phyloP scores from a whole-genome alignment of 1,140 invertebrate species.

The Sitobion miscanthi region DNA sequence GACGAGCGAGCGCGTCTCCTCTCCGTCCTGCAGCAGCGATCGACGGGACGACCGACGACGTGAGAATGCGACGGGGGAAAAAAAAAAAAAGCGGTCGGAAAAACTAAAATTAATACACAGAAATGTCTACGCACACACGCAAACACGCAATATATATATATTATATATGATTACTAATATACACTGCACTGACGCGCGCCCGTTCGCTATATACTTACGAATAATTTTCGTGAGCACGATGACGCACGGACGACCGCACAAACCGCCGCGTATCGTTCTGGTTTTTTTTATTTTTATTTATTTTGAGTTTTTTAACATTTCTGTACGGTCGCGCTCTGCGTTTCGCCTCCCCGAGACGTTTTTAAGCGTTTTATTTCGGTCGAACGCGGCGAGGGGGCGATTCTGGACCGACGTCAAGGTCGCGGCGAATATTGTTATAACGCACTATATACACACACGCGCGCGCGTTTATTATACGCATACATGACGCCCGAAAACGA shows the following conservation, averaged over 20 bases:
- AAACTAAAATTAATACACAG: constrained; percentile 39
- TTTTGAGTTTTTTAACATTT: neutral
- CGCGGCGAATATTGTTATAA: neutral
- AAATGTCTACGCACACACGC: neutral
- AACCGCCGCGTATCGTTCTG: neutral
- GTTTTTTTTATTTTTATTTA: neutral
- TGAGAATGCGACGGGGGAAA: neutral
- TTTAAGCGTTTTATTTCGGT: constrained; percentile 51
- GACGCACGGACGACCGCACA: constrained; percentile 19
- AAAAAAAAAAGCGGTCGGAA: constrained; percentile 27
- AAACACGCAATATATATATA: neutral
- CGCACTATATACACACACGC: neutral
- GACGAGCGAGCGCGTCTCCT: neutral
- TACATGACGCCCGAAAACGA: neutral
- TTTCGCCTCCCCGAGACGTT: constrained; percentile 25
- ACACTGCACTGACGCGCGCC: neutral
- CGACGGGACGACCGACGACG: neutral
- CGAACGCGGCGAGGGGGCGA: constrained; percentile 39
- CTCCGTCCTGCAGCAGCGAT: neutral
- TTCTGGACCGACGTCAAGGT: constrained; percentile 53
- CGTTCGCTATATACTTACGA: neutral
- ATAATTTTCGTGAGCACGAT: neutral
- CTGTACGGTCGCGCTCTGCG: neutral
- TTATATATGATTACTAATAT: neutral
- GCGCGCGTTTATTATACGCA: neutral